These are phyloP conservation scores for Hypomecis atomaria DNA, from an alignment of 2,888 invertebrate species.

Conservation along the genomic window DNA sequence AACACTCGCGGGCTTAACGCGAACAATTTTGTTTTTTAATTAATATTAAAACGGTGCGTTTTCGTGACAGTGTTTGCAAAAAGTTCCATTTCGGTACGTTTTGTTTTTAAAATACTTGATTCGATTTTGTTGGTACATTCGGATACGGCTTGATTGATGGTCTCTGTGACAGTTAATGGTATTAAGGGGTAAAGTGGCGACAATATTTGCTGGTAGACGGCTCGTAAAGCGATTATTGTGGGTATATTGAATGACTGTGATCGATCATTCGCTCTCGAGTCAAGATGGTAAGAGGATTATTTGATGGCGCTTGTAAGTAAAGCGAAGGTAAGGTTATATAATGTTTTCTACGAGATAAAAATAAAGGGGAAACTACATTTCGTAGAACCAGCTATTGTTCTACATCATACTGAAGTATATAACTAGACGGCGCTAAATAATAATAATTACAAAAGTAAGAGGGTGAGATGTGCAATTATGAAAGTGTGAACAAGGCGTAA, in stretches of 20 bases:
- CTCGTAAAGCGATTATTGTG: constrained; percentile 32
- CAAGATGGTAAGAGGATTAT: constrained; percentile 23
- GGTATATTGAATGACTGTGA: constrained; percentile 28
- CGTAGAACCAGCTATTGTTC: no score
- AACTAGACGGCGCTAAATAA: no score
- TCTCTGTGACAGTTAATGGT: constrained; percentile 41
- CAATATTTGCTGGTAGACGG: constrained; percentile 20
- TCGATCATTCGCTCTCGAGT: constrained; percentile 32
- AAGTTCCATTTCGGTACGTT: constrained; percentile 49
- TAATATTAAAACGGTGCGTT: constrained; percentile 70
- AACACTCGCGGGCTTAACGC: constrained; percentile 66
- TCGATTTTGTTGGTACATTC: constrained; percentile 45
- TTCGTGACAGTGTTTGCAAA: constrained; percentile 59
- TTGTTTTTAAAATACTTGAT: constrained; percentile 50
- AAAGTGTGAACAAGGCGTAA: no score
- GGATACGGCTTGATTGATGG: constrained; percentile 47
- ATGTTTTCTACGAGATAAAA: neutral
- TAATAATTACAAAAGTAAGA: no score
- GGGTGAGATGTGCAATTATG: no score
- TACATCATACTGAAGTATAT: no score
- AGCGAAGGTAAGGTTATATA: neutral
- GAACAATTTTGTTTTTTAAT: constrained; percentile 74
- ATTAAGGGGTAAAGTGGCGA: constrained; percentile 38
- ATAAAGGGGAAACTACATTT: neutral
- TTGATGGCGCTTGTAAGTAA: constrained; percentile 16